Evolutionary conservation across 2,113 vertebrate genomes (phyloP).

Genomic region (Isurus oxyrinchus): DNA sequence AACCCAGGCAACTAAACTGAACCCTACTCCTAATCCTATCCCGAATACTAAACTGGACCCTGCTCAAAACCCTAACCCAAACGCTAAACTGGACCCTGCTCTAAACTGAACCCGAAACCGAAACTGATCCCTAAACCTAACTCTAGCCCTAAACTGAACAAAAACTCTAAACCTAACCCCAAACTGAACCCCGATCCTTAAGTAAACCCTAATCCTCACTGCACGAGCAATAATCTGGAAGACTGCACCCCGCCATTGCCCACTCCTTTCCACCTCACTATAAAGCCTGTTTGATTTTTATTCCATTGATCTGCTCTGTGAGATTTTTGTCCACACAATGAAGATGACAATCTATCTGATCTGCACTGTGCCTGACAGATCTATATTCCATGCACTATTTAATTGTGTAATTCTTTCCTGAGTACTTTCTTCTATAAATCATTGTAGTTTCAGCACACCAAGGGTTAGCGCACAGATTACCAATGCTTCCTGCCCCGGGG

Average conservation of each 20-base stretch:
- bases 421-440: neutral
- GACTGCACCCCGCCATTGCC: neutral
- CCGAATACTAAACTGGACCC: neutral
- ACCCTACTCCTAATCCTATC: neutral
- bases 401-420: neutral
- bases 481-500: neutral
- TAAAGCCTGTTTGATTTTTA: neutral
- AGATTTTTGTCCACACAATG: neutral
- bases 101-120: too few species aligned
- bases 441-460: neutral
- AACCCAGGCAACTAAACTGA: neutral
- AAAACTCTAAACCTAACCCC: neutral
- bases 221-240: neutral
- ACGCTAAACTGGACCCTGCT: neutral
- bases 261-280: too few species aligned
- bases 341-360: neutral
- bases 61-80: neutral
- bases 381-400: neutral
- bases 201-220: neutral
- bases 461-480: neutral
- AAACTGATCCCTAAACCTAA: neutral
- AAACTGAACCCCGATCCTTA: neutral
- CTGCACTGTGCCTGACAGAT: neutral
- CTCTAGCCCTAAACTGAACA: neutral
- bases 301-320: neutral